Evolutionary conservation across 2,113 vertebrate species (phyloP).

Genomic region (Vulpes vulpes): DNA sequence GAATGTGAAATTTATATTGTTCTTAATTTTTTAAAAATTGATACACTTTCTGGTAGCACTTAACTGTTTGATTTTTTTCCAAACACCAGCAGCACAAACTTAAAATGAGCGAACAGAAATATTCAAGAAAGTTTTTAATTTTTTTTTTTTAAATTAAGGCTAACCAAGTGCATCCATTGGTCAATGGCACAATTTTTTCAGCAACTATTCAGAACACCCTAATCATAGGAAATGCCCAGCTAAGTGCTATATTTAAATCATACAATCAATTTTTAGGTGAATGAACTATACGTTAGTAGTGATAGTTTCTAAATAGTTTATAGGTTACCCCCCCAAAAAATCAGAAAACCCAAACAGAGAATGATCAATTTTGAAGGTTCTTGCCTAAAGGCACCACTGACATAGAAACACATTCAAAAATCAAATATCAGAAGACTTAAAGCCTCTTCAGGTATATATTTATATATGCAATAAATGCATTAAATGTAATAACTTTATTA

Average conservation of each 20-base stretch:
- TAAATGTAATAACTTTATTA: slow-evolving; percentile 78
- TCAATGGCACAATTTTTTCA: slow-evolving; percentile 89
- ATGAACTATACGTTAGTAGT: slow-evolving; percentile 78
- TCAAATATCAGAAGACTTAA: slow-evolving; percentile 85
- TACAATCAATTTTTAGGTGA: slow-evolving; percentile 84
- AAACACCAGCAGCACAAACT: slow-evolving; percentile 88
- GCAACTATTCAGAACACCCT: slow-evolving; percentile 84
- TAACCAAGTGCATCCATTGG: slow-evolving; percentile 89
- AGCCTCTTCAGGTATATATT: slow-evolving; percentile 81
- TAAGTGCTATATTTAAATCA: slow-evolving; percentile 80
- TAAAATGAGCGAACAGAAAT: slow-evolving; percentile 86
- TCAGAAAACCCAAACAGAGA: slow-evolving; percentile 77
- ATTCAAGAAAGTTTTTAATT: slow-evolving; percentile 80
- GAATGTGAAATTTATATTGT: slow-evolving; percentile 87
- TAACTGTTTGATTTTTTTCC: slow-evolving; percentile 85
- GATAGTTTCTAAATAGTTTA: slow-evolving; percentile 69
- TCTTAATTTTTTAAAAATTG: slow-evolving; percentile 83
- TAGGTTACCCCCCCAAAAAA: slow-evolving; percentile 68
- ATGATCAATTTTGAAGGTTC: slow-evolving; percentile 78
- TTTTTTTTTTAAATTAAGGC: slow-evolving; percentile 88
- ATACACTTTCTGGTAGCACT: slow-evolving; percentile 87
- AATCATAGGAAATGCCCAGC: slow-evolving; percentile 82
- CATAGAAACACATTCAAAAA: slow-evolving; percentile 85
- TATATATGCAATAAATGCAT: slow-evolving; percentile 83
- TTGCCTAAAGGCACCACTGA: slow-evolving; percentile 86